Base-by-base conservation (phyloP, 92 coral and sea anemone genomes). In the Parazoanthus swiftii region DNA sequence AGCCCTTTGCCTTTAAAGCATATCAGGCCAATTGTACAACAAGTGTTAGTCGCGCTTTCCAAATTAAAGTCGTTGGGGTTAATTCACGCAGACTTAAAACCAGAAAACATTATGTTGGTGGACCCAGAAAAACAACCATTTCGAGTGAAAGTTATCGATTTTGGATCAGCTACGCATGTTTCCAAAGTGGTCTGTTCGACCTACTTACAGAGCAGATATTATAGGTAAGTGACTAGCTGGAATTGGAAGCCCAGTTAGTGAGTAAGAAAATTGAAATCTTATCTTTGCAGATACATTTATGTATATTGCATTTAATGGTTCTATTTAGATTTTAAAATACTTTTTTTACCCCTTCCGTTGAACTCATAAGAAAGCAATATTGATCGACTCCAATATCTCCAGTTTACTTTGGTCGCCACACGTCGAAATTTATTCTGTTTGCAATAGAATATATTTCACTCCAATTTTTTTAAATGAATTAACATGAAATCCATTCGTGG, bases 181-280 rank as follows among this genome's bases (percentile, higher is more conserved):
- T 94, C 99, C 18, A 97, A 97, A 73, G 98, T 95, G 8, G 99
- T 97, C n/a, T 95, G 99, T 81, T 95, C 98, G 0, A 95, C 99
- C 26, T 97, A 97, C 79, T 93, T 97, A 0, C 99, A 97, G 81
- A 97, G 99, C 88, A 90, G 99, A 89, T 97, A 97, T 85, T 97
- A 97, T 88, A 95, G 99, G 99, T 97, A 73, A 82, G 94, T 63
- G 29, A 36, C 13, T n/a, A 79, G 71, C 23, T 11, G 10, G 4
- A 29, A 54, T 4, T 6, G 3, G 65, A 58, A 15, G 14, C 66
- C 66, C 11, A 6, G 51, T 48, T 7, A 54, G 59, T 11, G 14
- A 54, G 20, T 54, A 54, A 54, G 59, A 54, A 54, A 54, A 13
- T 54, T 54, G 59, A 10, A n/a, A 25, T 51, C 51, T 48, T n/a